Evolutionary conservation across 2,113 vertebrate species (phyloP), one percentile per base, ranked within the genome.

Genomic region (Syrrhaptes paradoxus): DNA sequence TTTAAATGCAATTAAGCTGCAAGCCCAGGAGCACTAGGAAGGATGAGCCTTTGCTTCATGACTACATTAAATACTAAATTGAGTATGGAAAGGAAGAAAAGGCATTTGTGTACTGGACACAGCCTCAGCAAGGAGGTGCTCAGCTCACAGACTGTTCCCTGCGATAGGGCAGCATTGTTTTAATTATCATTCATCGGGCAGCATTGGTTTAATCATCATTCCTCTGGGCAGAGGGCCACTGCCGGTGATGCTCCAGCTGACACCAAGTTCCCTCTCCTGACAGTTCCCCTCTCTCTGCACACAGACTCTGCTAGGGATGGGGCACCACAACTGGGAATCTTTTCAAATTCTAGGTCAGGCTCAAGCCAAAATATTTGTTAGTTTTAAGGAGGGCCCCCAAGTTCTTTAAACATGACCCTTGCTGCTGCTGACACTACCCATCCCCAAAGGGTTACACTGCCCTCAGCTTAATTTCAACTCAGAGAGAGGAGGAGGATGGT

Each of bases 391-490:
- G 74, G 48, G 29, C 70, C 61, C 61, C 52, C 48, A 38, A 55
- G 34, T 61, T 54, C 77, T 75, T 87, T 78, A 91, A 72, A 73
- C 49, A 32, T 10, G 13, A 49, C 41, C 78, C 71, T 45, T 26
- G 31, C 67, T 75, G 25, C 80, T 77, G 57, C 70, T 63, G 70
- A 45, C 24, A 28, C 38, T 87, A 31, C 78, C 28, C 82, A 28
- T 73, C 55, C 66, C 67, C 87, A 49, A 72, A 94, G 62, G 74
- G 58, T 93, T 91, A 76, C 41, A 4, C 58, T 68, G 46, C 34
- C 54, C 73, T 85, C 28, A 4, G 29, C 58, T 80, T 92, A 87
- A 90, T 90, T 96, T 95, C 85, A 92, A 87, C 81, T 85, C 16
- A 12, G 43, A 78, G 32, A 61, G 46, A 79, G 34, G 32, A 89